Evolutionary conservation across 1,140 invertebrate genomes (phyloP), one percentile per base, ranked within the genome.

Genomic region (Stegodyphus mimosarum): DNA sequence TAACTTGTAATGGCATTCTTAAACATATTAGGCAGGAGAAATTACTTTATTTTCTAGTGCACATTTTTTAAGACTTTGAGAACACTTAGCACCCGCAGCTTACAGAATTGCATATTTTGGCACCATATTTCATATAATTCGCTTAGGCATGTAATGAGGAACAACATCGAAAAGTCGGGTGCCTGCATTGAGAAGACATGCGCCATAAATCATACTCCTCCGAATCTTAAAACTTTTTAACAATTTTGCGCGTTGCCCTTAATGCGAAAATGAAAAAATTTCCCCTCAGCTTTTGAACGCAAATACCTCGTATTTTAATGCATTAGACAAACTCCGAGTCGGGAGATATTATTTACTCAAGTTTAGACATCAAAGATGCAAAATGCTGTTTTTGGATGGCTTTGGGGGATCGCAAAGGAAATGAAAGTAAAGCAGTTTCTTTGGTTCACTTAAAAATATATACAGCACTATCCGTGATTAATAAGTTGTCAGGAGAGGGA

Each of bases 221-320:
- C 3, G 49, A 72, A 72, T 72, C 52, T 71, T 15, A 52, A 72
- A 72, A 72, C 70, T 71, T 71, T 71, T 71, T 51, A 71, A 71
- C 70, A 50, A 51, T 71, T 51, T 17, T n/a, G 49, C 50, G 52
- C 10, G 50, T 72, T 72, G 15, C 50, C 70, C 50, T 51, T 72
- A 72, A 72, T 72, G 70, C 49, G 52, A 72, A 50, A 72, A 52
- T 72, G 70, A 72, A 72, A 72, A 72, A 72, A 51, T 50, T 72
- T 51, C 17, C 13, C 66, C 64, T 33, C 66, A 11, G n/a, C 11
- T 72, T 72, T n/a, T 52, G 13, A 18, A n/a, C 7, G 50, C 7
- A 48, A n/a, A 33, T 33, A 33, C 33, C 48, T 10, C 49, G 5
- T 9, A 13, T n/a, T n/a, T 13, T 48, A 33, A 70, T 49, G 11